phyloP scores from a whole-genome alignment of 1,140 invertebrate genomes.

The Ylistrum balloti region DNA sequence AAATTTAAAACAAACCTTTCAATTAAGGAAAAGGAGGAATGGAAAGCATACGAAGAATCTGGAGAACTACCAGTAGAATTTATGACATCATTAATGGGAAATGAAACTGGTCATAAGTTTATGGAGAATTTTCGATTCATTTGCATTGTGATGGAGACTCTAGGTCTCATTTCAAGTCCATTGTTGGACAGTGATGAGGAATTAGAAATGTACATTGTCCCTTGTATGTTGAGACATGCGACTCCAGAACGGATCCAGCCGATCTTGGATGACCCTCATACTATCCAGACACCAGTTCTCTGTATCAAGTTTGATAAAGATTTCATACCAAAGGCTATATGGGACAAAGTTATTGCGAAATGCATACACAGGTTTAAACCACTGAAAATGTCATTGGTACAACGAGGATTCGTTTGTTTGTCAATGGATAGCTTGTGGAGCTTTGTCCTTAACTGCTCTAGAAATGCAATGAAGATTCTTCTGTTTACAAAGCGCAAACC shows the following conservation, averaged over 20 bases:
- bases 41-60: background rate
- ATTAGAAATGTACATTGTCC: background rate
- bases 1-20: background rate
- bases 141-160: constrained; percentile 4
- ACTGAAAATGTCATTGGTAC: background rate
- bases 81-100: background rate
- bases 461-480: background rate
- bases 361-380: background rate
- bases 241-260: background rate
- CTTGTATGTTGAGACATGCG: background rate
- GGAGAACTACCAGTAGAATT: background rate
- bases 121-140: background rate
- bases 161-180: constrained; percentile 16
- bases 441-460: background rate
- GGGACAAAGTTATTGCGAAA: constrained; percentile 13
- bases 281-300: background rate
- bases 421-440: background rate
- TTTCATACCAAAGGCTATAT: background rate
- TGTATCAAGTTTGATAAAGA: constrained; percentile 25
- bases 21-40: background rate
- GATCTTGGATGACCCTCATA: background rate
- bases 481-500: background rate
- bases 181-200: background rate
- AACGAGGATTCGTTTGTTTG: constrained; percentile 17
- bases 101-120: background rate